Evolutionary conservation across 1,140 invertebrate species (phyloP).

Genomic region (Geopemphigus sp.): DNA sequence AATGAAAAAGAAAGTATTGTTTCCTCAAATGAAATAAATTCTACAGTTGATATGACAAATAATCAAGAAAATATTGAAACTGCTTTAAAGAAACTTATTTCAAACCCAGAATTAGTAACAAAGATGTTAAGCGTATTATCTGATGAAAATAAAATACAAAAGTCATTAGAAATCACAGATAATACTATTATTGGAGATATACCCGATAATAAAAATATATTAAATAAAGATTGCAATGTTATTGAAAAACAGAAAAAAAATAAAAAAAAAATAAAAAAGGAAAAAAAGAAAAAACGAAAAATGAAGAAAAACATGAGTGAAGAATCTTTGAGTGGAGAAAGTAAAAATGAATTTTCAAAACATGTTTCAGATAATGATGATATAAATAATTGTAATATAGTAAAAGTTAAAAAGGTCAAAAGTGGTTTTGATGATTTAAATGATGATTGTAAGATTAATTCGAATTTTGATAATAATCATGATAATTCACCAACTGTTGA

Average conservation of each 20-base stretch:
- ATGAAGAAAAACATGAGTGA: neutral
- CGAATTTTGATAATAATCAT: neutral
- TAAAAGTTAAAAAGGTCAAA: neutral
- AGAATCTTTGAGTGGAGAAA: neutral
- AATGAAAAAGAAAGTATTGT: neutral
- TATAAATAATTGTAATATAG: neutral
- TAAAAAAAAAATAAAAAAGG: slow-evolving; percentile 10
- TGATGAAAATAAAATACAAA: neutral
- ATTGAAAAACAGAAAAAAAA: neutral
- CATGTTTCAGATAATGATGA: neutral
- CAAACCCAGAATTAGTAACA: neutral
- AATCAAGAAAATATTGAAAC: neutral
- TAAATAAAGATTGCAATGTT: neutral
- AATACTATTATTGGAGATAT: neutral
- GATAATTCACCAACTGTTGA: neutral
- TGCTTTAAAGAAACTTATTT: neutral
- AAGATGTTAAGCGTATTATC: neutral
- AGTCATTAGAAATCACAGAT: neutral
- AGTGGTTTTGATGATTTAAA: neutral
- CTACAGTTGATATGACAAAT: neutral
- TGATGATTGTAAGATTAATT: neutral
- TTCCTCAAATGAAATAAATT: slow-evolving; percentile 36
- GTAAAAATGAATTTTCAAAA: neutral
- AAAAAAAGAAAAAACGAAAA: neutral
- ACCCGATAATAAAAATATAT: neutral